Evolutionary conservation across 2,888 invertebrate genomes (phyloP), one percentile per base, ranked within the genome.

Genomic region (Eumerus sabulonum): DNA sequence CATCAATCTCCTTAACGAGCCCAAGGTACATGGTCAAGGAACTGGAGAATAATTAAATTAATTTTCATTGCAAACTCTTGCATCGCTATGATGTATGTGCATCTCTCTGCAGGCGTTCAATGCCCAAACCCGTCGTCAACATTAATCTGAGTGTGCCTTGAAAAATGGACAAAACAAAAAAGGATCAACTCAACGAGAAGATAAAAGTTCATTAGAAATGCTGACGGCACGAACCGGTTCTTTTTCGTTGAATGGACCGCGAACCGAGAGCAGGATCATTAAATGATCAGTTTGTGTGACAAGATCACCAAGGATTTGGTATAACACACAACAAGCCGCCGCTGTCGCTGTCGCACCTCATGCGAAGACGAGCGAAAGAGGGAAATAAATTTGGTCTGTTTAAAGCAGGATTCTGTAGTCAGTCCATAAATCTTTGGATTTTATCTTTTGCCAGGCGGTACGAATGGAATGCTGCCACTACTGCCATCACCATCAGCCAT

Each of bases 211-310:
- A 54, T 70, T 70, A 70, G 70, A 70, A 70, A 51, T 59, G 36
- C 50, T 18, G 5, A 3, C 42, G 44, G 12, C 27, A 14, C 47
- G n/a, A 18, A 70, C 60, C 70, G 70, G 70, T 70, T 51, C 38
- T 27, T 27, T 27, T 27, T 27, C 27, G 27, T 27, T 17, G 14
- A 17, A 13, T 14, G 11, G 44, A 19, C 9, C 35, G 17, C 44
- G 13, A 35, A 36, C 40, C n/a, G 51, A 5, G 38, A n/a, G 27
- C 40, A 70, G 18, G 47, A 62, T 62, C 70, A 62, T 70, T 70
- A 70, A 70, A 70, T 48, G 70, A 62, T 70, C 70, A 54, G 70
- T 70, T 62, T 70, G 70, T 70, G 60, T 70, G 70, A 70, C 70
- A 70, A 54, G 70, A 70, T 70, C 70, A 40, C 60, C 47, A 60